Conservation (phyloP, 2,113 vertebrate genomes). For the Malurus alboscapulatus region DNA sequence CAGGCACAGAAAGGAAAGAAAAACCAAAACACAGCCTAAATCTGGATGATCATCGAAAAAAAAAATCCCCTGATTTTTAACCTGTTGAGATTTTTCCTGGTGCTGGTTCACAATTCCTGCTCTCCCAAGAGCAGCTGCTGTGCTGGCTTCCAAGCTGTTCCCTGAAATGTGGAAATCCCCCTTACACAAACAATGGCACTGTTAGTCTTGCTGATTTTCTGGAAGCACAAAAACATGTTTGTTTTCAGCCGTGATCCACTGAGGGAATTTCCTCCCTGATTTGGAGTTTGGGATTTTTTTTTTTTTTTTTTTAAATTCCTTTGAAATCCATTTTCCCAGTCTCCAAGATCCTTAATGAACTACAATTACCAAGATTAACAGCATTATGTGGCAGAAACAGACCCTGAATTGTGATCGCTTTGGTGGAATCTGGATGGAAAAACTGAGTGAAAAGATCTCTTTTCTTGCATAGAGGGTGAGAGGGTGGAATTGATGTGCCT, state of each 20-base stretch:
- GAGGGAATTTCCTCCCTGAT: slow-evolving; percentile 73
- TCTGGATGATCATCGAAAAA: background rate
- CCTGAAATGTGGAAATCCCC: slow-evolving; percentile 76
- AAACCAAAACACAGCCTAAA: background rate
- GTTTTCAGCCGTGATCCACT: slow-evolving; percentile 70
- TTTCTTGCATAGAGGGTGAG: background rate
- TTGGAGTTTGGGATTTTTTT: background rate
- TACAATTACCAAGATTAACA: slow-evolving; percentile 49
- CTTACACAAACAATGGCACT: slow-evolving; percentile 58
- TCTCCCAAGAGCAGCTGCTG: background rate
- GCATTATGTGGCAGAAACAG: slow-evolving; percentile 9
- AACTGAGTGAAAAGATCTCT: background rate
- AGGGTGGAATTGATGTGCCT: background rate
- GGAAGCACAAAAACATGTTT: slow-evolving; percentile 75
- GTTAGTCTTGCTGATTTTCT: slow-evolving; percentile 62
- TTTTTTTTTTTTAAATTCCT: background rate
- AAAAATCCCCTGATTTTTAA: background rate
- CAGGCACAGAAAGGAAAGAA: background rate
- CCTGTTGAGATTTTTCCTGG: background rate
- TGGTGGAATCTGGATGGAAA: background rate
- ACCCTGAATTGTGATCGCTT: background rate
- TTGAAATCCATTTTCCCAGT: slow-evolving; percentile 50
- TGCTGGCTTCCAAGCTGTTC: slow-evolving; percentile 35
- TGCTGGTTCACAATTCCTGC: background rate
- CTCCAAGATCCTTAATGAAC: slow-evolving; percentile 64